Percentiles rank a stretch among this genome's conserved stretches.
phyloP scores from a whole-genome alignment of 53 echinoderm and acorn worm genomes.

The Paracentrotus lividus region DNA sequence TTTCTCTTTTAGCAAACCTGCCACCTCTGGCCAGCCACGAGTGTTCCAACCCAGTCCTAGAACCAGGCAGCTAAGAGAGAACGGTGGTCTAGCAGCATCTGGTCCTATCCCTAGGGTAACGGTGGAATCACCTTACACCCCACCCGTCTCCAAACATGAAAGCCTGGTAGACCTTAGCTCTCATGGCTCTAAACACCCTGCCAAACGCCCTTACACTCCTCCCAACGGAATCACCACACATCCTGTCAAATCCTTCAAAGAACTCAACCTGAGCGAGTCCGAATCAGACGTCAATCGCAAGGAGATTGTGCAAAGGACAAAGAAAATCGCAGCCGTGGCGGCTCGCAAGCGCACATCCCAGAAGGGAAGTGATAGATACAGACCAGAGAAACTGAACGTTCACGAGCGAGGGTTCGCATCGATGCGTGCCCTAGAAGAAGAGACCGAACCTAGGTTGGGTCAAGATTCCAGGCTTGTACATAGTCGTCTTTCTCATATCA shows the following conservation, averaged over 20 bases:
- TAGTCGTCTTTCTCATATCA: conserved; percentile 53
- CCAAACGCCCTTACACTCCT: conserved; percentile 67
- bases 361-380: conserved; percentile 61
- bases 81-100: conserved; percentile 59
- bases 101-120: conserved; percentile 73
- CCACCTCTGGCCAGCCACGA: conserved; percentile 71
- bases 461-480: conserved; percentile 1
- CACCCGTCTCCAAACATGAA: conserved; percentile 75
- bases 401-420: conserved; percentile 26
- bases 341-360: conserved; percentile 89
- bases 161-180: conserved; percentile 75
- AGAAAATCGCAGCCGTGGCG: conserved; percentile 92
- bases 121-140: conserved; percentile 49
- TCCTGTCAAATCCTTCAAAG: conserved; percentile 77
- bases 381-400: conserved; percentile 67
- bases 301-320: conserved; percentile 90
- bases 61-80: conserved; percentile 86
- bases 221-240: conserved; percentile 50
- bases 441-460: neutral
- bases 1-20: conserved; percentile 30
- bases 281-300: conserved; percentile 75
- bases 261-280: conserved; percentile 75
- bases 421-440: conserved; percentile 31
- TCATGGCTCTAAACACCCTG: conserved; percentile 35
- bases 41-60: conserved; percentile 95